Evolutionary conservation across 2,113 vertebrate genomes (phyloP).

Genomic region (Tiliqua scincoides): DNA sequence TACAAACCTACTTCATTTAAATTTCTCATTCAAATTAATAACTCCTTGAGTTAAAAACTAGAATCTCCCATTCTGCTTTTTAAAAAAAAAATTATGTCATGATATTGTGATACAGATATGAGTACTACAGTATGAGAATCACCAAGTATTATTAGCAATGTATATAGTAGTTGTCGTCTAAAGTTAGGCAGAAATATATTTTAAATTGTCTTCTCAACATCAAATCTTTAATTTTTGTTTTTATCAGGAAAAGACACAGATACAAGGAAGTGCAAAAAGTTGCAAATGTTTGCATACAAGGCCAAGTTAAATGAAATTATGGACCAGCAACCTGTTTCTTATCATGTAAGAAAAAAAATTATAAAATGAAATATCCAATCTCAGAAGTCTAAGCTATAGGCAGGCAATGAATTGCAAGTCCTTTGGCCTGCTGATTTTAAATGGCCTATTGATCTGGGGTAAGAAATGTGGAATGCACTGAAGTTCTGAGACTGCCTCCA

Average conservation of each 20-base stretch:
- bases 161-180: not conserved
- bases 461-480: slow-evolving; percentile 60
- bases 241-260: slow-evolving; percentile 36
- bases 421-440: slow-evolving; percentile 70
- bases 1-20: not conserved
- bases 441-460: slow-evolving; percentile 62
- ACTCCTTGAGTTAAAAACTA: not conserved
- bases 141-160: not conserved
- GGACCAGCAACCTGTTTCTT: slow-evolving; percentile 27
- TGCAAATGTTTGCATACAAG: slow-evolving; percentile 52
- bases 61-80: not conserved
- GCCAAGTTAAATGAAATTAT: slow-evolving; percentile 61
- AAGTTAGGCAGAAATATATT: slow-evolving; percentile 27
- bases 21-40: not conserved
- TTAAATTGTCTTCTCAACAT: slow-evolving; percentile 64
- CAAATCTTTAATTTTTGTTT: slow-evolving; percentile 61
- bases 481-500: slow-evolving; percentile 47
- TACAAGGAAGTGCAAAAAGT: slow-evolving; percentile 61
- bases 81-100: not conserved
- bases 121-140: not conserved
- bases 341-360: not conserved
- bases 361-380: slow-evolving; percentile 52
- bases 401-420: slow-evolving; percentile 44
- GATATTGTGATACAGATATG: not conserved
- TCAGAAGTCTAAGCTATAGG: slow-evolving; percentile 56